A percentile compares a stretch with the other conserved stretches of the same genome.
phyloP scores from a whole-genome alignment of 1,140 invertebrate species.

The Ceratoteleas bidentatus region DNA sequence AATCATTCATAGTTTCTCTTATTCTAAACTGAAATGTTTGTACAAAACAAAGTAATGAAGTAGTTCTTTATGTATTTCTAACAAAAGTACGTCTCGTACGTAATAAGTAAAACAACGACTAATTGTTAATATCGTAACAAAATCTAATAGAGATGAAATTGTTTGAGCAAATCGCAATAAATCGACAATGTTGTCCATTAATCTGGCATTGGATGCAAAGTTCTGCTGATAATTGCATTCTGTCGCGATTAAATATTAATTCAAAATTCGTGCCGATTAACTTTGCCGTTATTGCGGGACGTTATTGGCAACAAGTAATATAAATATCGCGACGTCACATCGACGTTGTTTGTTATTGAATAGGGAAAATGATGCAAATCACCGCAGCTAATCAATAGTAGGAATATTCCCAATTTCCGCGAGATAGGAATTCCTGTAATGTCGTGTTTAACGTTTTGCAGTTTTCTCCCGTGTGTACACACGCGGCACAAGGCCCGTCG shows the following conservation, averaged over 20 bases:
- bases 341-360: slow-evolving; percentile 8
- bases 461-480: slow-evolving; percentile 2
- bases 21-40: too few relatives aligned
- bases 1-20: too few relatives aligned
- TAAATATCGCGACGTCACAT: slow-evolving; percentile 17
- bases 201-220: not conserved
- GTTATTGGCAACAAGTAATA: slow-evolving; percentile 3
- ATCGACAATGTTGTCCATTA: slow-evolving; percentile 4
- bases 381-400: slow-evolving; percentile 21
- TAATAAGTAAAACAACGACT: not conserved
- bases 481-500: slow-evolving; percentile 6
- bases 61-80: not conserved
- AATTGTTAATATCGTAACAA: not conserved
- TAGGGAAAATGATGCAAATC: slow-evolving; percentile 10
- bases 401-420: slow-evolving; percentile 11
- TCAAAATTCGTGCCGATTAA: slow-evolving; percentile 2
- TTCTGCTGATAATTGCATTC: slow-evolving; percentile 14
- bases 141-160: slow-evolving; percentile 2
- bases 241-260: slow-evolving; percentile 14
- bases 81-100: not conserved
- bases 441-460: slow-evolving; percentile 21
- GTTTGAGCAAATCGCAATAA: slow-evolving; percentile 11
- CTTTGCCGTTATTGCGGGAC: slow-evolving; percentile 15
- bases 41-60: too few relatives aligned
- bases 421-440: slow-evolving; percentile 15